Evolutionary conservation across 2,113 vertebrate genomes (phyloP), one percentile per base, ranked within the genome.

Genomic region (Mesitornis unicolor): DNA sequence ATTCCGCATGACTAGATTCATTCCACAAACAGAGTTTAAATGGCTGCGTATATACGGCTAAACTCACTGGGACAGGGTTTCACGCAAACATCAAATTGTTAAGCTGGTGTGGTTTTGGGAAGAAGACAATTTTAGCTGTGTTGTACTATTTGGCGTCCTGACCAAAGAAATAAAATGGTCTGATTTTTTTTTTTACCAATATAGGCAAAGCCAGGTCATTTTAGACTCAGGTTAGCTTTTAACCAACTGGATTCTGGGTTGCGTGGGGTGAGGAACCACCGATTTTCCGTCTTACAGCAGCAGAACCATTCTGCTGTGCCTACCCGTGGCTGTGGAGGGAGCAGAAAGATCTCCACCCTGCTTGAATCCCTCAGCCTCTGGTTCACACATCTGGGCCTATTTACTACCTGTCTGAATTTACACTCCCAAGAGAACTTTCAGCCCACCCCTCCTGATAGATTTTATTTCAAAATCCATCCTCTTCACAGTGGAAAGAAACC

Each of bases 1-100:
- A 94, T 97, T 96, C 89, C 11, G 21, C 89, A 92, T 96, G 94
- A 91, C 75, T 95, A 77, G 76, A 54, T 94, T 94, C 36, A 76
- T 95, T 95, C 95, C 35, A 60, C 92, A 92, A 80, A 80, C 47
- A 1, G 53, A 67, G 85, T 92, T 93, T 85, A 88, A 92, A 83
- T 86, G 85, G 63, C 79, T 95, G 63, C 1, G 0, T 74, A 21
- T 83, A 38, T 88, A 45, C 54, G 59, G 63, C 59, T 92, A 29
- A 74, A 65, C 75, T 94, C 71, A 84, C 35, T 2, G 2, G 70
- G 59, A 54, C 76, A 76, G 63, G 75, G 11, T 45, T 89, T 91
- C 7, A 3, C 82, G 71, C 25, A 50, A 65, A 24, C 24, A 9
- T 80, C 70, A 38, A 7, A 50, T 54, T 57, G 28, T 69, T 93